Conservation (phyloP, 64 coral and sea anemone genomes). For the Montipora foliosa region DNA sequence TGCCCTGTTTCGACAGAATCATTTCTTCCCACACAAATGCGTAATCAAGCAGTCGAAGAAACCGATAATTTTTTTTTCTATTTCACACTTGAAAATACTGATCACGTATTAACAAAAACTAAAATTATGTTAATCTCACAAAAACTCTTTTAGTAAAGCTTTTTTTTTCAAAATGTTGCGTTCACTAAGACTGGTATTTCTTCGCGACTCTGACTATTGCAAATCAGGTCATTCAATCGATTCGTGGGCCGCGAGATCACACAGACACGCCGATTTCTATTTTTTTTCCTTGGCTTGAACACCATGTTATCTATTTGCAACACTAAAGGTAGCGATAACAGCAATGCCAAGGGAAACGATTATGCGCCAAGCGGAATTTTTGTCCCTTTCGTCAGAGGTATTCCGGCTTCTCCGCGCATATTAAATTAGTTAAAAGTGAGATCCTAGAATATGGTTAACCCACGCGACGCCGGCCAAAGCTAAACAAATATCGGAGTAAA, state of each 20-base stretch:
- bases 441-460: neutral
- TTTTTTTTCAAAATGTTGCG: neutral
- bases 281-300: neutral
- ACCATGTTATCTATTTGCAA: neutral
- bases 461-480: neutral
- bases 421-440: neutral
- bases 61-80: neutral
- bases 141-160: neutral
- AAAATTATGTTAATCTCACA: neutral
- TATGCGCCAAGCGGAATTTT: conserved; percentile 21
- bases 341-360: neutral
- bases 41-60: neutral
- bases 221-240: no score
- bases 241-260: neutral
- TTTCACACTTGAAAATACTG: neutral
- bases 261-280: neutral
- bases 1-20: neutral
- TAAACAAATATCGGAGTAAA: conserved; percentile 21
- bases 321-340: neutral
- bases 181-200: neutral
- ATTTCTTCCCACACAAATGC: neutral
- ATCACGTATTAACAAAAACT: neutral
- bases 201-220: neutral
- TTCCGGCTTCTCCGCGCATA: neutral
- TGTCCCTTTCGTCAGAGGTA: neutral